Conservation (phyloP, 2,888 invertebrate genomes). For the Heteromyza rotundicornis region DNA sequence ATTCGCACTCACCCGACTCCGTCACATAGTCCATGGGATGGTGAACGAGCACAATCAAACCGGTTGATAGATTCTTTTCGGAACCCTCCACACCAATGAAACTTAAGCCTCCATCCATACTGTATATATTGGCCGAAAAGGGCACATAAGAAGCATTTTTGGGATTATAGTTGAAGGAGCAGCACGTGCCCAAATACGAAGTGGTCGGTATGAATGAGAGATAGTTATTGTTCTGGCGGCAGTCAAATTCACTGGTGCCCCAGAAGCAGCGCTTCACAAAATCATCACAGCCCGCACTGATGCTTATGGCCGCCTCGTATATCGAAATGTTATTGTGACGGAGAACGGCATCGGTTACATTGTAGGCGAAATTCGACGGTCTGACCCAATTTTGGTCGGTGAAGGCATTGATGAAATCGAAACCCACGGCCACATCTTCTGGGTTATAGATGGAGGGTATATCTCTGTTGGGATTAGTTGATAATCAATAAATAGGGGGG, state of each 20-base stretch:
- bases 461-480: slow-evolving; percentile 38
- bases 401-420: slow-evolving; percentile 57
- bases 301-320: slow-evolving; percentile 52
- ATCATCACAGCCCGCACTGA: slow-evolving; percentile 57
- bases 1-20: slow-evolving; percentile 44
- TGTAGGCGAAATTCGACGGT: slow-evolving; percentile 39
- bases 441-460: slow-evolving; percentile 46
- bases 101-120: slow-evolving; percentile 56
- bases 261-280: slow-evolving; percentile 60
- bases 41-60: slow-evolving; percentile 57
- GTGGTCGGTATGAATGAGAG: slow-evolving; percentile 57
- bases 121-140: slow-evolving; percentile 58
- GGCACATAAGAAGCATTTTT: slow-evolving; percentile 55
- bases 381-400: slow-evolving; percentile 54
- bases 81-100: slow-evolving; percentile 58
- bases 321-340: slow-evolving; percentile 53
- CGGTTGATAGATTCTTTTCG: slow-evolving; percentile 56
- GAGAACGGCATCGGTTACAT: slow-evolving; percentile 48
- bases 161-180: slow-evolving; percentile 61
- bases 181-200: slow-evolving; percentile 57
- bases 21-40: slow-evolving; percentile 61
- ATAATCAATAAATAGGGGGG: neutral
- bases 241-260: slow-evolving; percentile 54
- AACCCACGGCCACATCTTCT: slow-evolving; percentile 47
- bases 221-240: slow-evolving; percentile 54